These are phyloP conservation scores for Pollicipes pollicipes DNA, from an alignment of 1,140 invertebrate species.

Conservation along the genomic window DNA sequence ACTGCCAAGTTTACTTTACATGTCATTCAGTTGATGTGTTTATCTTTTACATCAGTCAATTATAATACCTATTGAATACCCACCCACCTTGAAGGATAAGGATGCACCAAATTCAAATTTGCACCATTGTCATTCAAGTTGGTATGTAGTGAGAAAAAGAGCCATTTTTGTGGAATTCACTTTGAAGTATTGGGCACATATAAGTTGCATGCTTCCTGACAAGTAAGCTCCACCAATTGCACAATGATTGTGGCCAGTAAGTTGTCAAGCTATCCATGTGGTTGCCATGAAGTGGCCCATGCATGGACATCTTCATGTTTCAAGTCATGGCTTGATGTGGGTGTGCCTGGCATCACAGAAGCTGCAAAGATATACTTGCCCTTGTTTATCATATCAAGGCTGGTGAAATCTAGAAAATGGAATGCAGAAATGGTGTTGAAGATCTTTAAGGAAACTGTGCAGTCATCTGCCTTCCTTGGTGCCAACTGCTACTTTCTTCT, in stretches of 20 bases:
- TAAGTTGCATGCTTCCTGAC: no score
- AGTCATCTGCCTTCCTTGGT: neutral
- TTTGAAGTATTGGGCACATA: no score
- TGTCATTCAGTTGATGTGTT: no score
- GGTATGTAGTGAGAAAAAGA: no score
- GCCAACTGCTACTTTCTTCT: neutral
- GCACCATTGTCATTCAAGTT: no score
- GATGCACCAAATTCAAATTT: no score
- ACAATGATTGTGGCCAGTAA: neutral
- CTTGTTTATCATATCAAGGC: neutral
- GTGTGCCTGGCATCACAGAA: neutral
- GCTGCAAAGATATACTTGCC: neutral
- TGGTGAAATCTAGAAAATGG: neutral
- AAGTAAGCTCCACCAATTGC: no score
- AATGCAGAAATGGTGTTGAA: neutral
- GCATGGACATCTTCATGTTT: neutral
- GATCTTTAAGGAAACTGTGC: neutral
- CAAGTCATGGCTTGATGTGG: neutral
- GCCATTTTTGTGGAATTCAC: no score
- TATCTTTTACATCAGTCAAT: no score
- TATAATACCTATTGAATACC: no score
- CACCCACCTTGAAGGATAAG: no score
- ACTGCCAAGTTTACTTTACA: no score
- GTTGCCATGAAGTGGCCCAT: neutral
- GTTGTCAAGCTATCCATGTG: neutral